Conservation (phyloP, 2,113 vertebrate species). For the Bos indicus region DNA sequence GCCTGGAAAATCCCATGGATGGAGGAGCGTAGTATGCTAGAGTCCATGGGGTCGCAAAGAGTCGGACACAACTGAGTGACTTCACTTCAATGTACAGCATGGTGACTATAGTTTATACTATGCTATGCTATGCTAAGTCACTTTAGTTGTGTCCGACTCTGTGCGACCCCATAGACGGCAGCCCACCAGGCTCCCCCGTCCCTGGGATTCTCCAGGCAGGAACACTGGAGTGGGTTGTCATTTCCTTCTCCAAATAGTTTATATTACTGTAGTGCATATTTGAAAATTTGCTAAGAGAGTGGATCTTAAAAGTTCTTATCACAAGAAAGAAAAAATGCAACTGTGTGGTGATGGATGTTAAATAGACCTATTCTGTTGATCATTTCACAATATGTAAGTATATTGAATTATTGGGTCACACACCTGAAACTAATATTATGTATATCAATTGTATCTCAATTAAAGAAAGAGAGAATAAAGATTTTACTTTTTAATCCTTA, state of each 20-base stretch:
- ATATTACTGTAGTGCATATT: background rate
- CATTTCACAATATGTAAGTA: background rate
- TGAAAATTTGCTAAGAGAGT: background rate
- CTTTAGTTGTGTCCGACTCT: too few relatives aligned
- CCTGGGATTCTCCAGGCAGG: too few relatives aligned
- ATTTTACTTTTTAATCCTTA: background rate
- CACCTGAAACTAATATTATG: background rate
- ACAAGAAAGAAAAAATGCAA: background rate
- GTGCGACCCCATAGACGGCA: too few relatives aligned
- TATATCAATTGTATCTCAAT: background rate
- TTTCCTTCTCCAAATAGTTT: background rate
- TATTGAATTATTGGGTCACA: background rate
- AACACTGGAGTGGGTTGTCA: too few relatives aligned
- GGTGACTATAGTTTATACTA: too few relatives aligned
- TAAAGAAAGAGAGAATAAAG: background rate
- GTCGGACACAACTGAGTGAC: too few relatives aligned
- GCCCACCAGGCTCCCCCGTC: too few relatives aligned
- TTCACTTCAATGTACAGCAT: too few relatives aligned
- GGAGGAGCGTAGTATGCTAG: too few relatives aligned
- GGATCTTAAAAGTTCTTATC: background rate
- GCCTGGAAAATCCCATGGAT: too few relatives aligned
- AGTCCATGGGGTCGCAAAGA: too few relatives aligned
- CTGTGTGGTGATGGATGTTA: background rate
- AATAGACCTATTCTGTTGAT: background rate
- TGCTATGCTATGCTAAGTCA: too few relatives aligned